Base-by-base conservation (phyloP, 2,113 vertebrate species). In the Oryzias melastigma region DNA sequence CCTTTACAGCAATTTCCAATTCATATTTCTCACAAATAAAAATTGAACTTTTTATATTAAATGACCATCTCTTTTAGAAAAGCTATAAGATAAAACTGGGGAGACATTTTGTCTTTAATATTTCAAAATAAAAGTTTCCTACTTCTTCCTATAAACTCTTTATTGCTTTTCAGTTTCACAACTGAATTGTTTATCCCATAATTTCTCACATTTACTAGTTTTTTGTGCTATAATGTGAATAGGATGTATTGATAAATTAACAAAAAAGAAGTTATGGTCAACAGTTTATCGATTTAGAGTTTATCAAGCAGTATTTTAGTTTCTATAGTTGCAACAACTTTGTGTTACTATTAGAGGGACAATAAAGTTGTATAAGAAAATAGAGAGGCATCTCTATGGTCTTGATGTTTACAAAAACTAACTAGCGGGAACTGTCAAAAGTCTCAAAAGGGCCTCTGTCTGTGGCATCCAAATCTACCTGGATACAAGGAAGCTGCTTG, bases 401-500 rank as follows among this genome's bases (percentile, higher is more conserved):
- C 10, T 35, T 10, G 10, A 35, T 35, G 35, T 35, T 35, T 35
- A 35, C 10, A 12, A 35, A 35, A 35, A 35, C 12, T 8, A 35
- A 35, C 35, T 10, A 12, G 2, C 2, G 10, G 35, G 10, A 35
- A 12, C 8, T 12, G 35, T 35, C 35, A 35, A 35, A 35, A 35
- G 10, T 35, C 8, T 12, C 35, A 35, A 12, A 7, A 35, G 10
- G 35, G 8, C 3, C 64, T 50, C 65, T 57, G 46, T 61, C 24
- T 43, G 1, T 7, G 52, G 40, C 62, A 58, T 53, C 73, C 45
- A 43, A 46, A 66, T 58, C 65, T 52, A 60, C 56, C 58, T 65
- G 51, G 50, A 70, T 62, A 59, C 13, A 20, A 65, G 52, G 29
- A 51, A 59, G 24, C 25, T 46, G 77, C 73, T 79, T 80, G 80